phyloP scores from a whole-genome alignment of 2,888 invertebrate species.

The Cerastis leucographa region DNA sequence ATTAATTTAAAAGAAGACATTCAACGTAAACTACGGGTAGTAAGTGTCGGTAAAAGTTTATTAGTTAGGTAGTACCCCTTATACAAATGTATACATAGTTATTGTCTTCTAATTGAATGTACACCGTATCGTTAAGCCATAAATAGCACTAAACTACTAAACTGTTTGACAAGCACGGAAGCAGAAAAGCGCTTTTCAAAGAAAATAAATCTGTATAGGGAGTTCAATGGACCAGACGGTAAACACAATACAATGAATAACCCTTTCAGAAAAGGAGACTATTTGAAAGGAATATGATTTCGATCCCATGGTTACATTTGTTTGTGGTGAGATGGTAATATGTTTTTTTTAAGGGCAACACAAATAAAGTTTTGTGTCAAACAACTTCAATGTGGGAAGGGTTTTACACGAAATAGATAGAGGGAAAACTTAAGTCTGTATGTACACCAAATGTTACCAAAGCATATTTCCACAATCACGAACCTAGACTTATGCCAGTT shows the following conservation, averaged over 20 bases:
- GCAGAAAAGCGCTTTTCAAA: background rate
- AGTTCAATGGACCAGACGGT: background rate
- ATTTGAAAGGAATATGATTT: constrained; percentile 9
- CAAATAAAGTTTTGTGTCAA: background rate
- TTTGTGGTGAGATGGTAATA: background rate
- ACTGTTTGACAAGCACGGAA: background rate
- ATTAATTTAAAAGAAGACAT: background rate
- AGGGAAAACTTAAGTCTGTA: too few species aligned
- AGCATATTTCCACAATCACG: background rate
- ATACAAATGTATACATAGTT: background rate
- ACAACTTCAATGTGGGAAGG: background rate
- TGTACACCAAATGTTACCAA: too few species aligned
- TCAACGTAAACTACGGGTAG: background rate
- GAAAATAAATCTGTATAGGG: background rate
- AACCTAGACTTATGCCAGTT: too few species aligned
- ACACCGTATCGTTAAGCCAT: too few species aligned
- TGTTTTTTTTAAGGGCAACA: constrained; percentile 18
- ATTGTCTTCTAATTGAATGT: background rate
- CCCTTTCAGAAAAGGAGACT: background rate
- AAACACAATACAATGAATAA: constrained; percentile 3
- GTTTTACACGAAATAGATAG: background rate
- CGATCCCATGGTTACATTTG: background rate
- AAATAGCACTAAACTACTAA: background rate
- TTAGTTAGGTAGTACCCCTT: background rate
- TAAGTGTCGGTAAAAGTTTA: background rate